Percentiles rank a stretch among this genome's conserved stretches.
Evolutionary conservation across 2,797 vertebrate species (phyloP).

Genomic region (Brachymystax lenok): DNA sequence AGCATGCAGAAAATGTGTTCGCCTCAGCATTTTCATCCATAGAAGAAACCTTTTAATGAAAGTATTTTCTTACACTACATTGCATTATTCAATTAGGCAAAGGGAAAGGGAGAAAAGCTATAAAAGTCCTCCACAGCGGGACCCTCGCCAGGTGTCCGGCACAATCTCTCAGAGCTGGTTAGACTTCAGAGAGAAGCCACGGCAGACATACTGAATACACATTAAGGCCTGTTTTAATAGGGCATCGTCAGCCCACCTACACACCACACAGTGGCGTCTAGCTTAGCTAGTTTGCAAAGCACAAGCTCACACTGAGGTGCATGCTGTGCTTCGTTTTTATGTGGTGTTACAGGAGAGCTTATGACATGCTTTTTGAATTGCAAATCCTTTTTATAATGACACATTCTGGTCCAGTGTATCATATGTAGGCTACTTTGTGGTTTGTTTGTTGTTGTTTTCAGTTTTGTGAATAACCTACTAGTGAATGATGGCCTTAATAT

Average conservation of each 20-base stretch:
- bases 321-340: background rate
- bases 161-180: conserved; percentile 33
- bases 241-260: conserved; percentile 32
- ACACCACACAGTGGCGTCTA: conserved; percentile 2
- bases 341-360: background rate
- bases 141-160: conserved; percentile 50
- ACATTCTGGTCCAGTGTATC: background rate
- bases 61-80: conserved; percentile 59
- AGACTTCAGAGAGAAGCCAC: conserved; percentile 29
- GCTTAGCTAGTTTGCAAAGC: background rate
- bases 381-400: background rate
- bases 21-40: conserved; percentile 66
- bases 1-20: conserved; percentile 60
- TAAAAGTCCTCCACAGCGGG: conserved; percentile 39
- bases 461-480: background rate
- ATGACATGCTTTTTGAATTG: background rate
- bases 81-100: conserved; percentile 71
- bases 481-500: background rate
- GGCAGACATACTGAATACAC: conserved; percentile 33
- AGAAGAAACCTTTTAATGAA: conserved; percentile 66
- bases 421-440: background rate
- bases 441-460: background rate
- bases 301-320: background rate
- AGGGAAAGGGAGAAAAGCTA: conserved; percentile 47
- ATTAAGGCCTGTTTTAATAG: conserved; percentile 48